These are phyloP conservation scores for Xylota sylvarum DNA, from an alignment of 2,888 invertebrate species.

Conservation along the genomic window DNA sequence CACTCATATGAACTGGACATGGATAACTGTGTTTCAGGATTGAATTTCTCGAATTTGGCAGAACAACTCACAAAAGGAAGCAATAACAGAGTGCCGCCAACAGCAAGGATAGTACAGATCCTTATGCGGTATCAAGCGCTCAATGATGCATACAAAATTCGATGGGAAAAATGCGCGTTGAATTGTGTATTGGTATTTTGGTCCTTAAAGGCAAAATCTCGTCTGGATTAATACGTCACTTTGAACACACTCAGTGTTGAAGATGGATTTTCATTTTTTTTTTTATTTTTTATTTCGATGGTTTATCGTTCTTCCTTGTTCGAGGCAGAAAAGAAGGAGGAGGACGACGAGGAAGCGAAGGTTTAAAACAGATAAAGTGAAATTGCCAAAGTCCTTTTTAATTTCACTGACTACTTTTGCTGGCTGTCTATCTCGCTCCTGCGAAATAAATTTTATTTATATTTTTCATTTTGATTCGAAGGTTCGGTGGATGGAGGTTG, in stretches of 20 bases:
- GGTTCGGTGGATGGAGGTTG: not conserved
- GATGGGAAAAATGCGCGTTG: constrained; percentile 48
- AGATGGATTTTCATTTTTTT: constrained; percentile 12
- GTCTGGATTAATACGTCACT: constrained; percentile 66
- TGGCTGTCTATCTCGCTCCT: not conserved
- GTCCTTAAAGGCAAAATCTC: constrained; percentile 57
- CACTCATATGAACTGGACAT: constrained; percentile 28
- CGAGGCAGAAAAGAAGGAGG: not conserved
- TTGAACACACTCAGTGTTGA: constrained; percentile 49
- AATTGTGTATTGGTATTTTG: constrained; percentile 31
- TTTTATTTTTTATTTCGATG: constrained; percentile 20
- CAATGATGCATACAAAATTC: constrained; percentile 63
- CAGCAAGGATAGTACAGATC: constrained; percentile 14
- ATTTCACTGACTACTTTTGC: constrained; percentile 28
- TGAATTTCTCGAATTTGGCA: constrained; percentile 39
- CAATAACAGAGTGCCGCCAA: constrained; percentile 32
- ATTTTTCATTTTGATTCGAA: constrained; percentile 59
- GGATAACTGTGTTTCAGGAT: constrained; percentile 16
- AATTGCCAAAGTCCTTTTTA: constrained; percentile 52
- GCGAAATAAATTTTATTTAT: constrained; percentile 57
- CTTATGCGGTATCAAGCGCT: constrained; percentile 57
- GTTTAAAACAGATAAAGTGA: constrained; percentile 50
- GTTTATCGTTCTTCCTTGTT: constrained; percentile 17
- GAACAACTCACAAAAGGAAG: constrained; percentile 15
- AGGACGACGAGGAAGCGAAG: not conserved